These are phyloP conservation scores for Struthidea cinerea DNA, from an alignment of 2,113 vertebrate species.

Conservation along the genomic window DNA sequence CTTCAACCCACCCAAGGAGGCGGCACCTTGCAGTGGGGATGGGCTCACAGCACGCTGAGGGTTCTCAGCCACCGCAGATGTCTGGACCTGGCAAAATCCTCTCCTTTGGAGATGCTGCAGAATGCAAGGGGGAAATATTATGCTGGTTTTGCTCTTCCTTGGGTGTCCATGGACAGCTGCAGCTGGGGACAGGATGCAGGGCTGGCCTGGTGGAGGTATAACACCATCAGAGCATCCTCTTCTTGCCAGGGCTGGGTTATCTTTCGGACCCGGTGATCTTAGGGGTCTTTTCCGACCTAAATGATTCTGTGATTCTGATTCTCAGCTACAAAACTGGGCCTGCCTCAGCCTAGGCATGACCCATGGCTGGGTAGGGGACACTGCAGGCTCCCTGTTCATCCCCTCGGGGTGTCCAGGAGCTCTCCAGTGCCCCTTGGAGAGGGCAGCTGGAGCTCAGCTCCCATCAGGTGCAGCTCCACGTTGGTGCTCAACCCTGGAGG, in stretches of 20 bases:
- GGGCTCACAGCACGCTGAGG: background rate
- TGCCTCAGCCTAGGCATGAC: background rate
- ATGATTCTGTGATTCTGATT: background rate
- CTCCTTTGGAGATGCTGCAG: background rate
- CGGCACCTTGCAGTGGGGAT: background rate
- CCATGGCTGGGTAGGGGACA: background rate
- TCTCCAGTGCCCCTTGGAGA: background rate
- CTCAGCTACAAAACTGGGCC: background rate
- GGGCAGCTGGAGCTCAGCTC: background rate
- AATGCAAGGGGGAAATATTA: background rate
- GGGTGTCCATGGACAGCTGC: background rate
- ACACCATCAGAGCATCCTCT: background rate
- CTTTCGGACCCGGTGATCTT: background rate
- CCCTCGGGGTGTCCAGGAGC: background rate
- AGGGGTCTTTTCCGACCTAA: background rate
- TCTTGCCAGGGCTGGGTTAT: background rate
- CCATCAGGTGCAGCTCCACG: accelerated
- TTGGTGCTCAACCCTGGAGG: background rate
- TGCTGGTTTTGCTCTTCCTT: background rate
- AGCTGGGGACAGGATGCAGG: background rate
- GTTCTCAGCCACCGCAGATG: accelerated
- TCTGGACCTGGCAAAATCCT: background rate
- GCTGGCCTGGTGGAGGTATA: background rate
- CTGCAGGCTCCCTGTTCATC: background rate
- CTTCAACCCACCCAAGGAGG: background rate